phyloP scores from a whole-genome alignment of 2,888 invertebrate genomes.

The Fragum whitleyi region DNA sequence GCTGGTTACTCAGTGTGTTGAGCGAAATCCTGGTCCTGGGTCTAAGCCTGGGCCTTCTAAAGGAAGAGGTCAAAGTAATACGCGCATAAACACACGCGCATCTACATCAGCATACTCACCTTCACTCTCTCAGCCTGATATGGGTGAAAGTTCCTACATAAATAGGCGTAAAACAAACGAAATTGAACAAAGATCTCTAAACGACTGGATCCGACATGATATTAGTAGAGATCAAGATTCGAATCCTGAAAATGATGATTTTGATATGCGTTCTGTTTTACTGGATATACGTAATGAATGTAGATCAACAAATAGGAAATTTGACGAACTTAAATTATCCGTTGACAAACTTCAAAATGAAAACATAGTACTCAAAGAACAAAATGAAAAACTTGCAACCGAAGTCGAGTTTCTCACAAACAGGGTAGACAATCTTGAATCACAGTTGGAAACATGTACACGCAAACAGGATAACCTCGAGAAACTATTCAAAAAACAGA shows the following conservation, averaged over 20 bases:
- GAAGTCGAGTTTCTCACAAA: background rate
- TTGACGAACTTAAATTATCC: background rate
- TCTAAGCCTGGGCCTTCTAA: too few species aligned
- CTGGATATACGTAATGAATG: background rate
- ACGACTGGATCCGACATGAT: too few species aligned
- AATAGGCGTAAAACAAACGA: too few species aligned
- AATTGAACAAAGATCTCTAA: too few species aligned
- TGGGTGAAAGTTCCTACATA: too few species aligned
- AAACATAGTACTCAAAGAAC: background rate
- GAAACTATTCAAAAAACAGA: background rate
- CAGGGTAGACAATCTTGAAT: background rate
- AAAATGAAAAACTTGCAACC: constrained; percentile 7
- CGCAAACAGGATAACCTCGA: background rate
- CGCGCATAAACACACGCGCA: too few species aligned
- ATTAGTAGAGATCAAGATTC: too few species aligned
- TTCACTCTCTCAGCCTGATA: too few species aligned
- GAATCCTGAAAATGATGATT: background rate
- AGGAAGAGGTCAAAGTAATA: too few species aligned
- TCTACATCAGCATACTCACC: too few species aligned
- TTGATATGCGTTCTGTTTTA: background rate
- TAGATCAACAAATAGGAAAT: background rate
- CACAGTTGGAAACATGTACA: background rate
- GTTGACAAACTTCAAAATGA: background rate
- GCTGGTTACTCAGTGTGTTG: too few species aligned
- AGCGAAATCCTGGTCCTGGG: too few species aligned